These are phyloP conservation scores for Xestia rhomboidea DNA, from an alignment of 2,888 invertebrate genomes.

Conservation along the genomic window DNA sequence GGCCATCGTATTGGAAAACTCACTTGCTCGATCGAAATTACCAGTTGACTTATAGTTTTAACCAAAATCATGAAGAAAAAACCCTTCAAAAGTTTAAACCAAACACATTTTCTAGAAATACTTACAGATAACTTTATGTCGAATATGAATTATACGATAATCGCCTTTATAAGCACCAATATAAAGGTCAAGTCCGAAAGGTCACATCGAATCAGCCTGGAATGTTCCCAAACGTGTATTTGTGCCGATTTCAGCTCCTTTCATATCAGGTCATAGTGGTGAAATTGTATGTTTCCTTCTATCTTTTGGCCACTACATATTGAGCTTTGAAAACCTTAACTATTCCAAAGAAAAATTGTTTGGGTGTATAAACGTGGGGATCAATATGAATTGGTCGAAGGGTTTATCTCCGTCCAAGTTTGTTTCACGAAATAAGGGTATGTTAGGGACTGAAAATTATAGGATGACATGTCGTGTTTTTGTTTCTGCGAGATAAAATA, in stretches of 20 bases:
- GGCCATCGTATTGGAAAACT: not conserved
- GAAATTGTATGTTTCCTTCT: constrained; percentile 49
- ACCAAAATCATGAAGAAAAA: not conserved
- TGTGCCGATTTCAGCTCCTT: constrained; percentile 49
- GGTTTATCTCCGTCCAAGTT: constrained; percentile 63
- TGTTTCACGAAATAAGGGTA: constrained; percentile 57
- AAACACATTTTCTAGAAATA: not conserved
- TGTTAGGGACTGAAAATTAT: constrained; percentile 65
- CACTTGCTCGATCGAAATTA: not conserved
- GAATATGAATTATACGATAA: constrained; percentile 2
- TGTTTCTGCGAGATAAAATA: constrained; percentile 62
- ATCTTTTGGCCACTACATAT: constrained; percentile 27
- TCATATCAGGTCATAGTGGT: constrained; percentile 52
- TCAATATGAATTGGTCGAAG: constrained; percentile 44
- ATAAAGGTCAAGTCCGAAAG: constrained; percentile 39
- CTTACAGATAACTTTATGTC: not conserved
- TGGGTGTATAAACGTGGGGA: constrained; percentile 12
- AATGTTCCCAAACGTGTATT: constrained; percentile 59
- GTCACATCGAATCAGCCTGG: constrained; percentile 35
- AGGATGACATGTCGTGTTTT: constrained; percentile 64
- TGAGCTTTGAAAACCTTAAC: constrained; percentile 24
- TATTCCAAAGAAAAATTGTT: constrained; percentile 12
- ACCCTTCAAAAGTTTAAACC: not conserved
- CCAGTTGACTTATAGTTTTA: not conserved
- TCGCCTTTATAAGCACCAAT: constrained; percentile 12